Conservation (phyloP, 1,140 invertebrate genomes). For the Teleopsis dalmanni region DNA sequence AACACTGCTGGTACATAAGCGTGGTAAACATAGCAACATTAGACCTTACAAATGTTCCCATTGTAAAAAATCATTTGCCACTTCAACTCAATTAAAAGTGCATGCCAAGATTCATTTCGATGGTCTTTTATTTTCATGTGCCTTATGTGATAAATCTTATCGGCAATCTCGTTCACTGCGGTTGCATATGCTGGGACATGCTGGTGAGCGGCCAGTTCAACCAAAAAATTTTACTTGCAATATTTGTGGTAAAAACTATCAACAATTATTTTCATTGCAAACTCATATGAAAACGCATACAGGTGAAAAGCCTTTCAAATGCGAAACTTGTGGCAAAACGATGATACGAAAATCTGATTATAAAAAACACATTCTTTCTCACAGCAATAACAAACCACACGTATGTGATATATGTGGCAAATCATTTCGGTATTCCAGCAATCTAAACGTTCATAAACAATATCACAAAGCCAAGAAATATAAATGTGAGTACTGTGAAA, state of each 20-base stretch:
- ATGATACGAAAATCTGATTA: too few relatives aligned
- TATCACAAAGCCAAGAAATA: too few relatives aligned
- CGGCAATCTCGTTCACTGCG: slow-evolving; percentile 46
- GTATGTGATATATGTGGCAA: too few relatives aligned
- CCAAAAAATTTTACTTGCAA: too few relatives aligned
- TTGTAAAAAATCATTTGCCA: slow-evolving; percentile 32
- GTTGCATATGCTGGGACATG: slow-evolving; percentile 35
- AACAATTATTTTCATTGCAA: slow-evolving; percentile 41
- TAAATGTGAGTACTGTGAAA: too few relatives aligned
- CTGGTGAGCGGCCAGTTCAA: slow-evolving; percentile 30
- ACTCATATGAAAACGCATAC: slow-evolving; percentile 47
- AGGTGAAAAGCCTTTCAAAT: slow-evolving; percentile 47
- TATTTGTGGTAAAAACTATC: slow-evolving; percentile 40
- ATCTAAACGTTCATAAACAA: slow-evolving; percentile 47
- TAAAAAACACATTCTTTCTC: too few relatives aligned
- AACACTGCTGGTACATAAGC: slow-evolving; percentile 47
- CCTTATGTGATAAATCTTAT: slow-evolving; percentile 37
- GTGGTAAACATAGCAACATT: slow-evolving; percentile 60
- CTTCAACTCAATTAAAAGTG: slow-evolving; percentile 31
- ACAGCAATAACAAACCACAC: too few relatives aligned
- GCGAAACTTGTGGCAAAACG: slow-evolving; percentile 20
- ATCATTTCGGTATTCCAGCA: slow-evolving; percentile 41
- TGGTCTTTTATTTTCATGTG: too few relatives aligned
- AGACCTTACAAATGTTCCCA: slow-evolving; percentile 46
- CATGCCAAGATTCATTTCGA: too few relatives aligned